Evolutionary conservation across 2,797 vertebrate genomes (phyloP).

Genomic region (Danio tinwini): DNA sequence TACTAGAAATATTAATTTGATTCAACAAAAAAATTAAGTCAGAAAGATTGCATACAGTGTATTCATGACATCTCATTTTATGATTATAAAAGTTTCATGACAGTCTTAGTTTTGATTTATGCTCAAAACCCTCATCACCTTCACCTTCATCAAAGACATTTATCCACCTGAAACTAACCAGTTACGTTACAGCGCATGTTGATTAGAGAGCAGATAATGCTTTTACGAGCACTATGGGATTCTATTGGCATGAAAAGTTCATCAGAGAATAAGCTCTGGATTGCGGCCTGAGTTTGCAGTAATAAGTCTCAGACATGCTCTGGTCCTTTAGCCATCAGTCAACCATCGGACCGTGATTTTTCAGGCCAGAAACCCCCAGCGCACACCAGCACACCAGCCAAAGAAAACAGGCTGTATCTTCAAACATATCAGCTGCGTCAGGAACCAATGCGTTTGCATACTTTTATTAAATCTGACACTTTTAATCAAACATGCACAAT

Average conservation of each 20-base stretch:
- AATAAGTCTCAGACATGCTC: conserved; percentile 61
- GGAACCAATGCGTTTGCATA: conserved; percentile 62
- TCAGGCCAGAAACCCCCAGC: conserved; percentile 50
- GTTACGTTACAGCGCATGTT: conserved; percentile 16
- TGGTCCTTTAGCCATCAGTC: conserved; percentile 51
- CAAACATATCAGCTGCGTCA: conserved; percentile 68
- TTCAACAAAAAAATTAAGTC: no score
- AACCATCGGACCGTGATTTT: conserved; percentile 65
- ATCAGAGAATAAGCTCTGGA: conserved; percentile 50
- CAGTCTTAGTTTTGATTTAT: neutral
- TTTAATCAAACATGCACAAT: conserved; percentile 67
- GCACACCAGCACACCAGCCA: conserved; percentile 56
- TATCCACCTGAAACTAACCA: conserved; percentile 30
- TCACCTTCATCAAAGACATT: conserved; percentile 10
- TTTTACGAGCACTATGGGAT: conserved; percentile 20
- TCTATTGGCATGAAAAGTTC: conserved; percentile 42
- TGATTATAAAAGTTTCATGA: no score
- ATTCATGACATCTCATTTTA: no score
- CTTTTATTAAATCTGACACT: conserved; percentile 72
- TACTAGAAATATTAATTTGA: no score
- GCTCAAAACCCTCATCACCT: conserved; percentile 10
- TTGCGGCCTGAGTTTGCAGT: conserved; percentile 56
- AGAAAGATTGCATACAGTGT: no score
- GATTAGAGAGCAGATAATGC: conserved; percentile 42
- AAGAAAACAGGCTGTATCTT: conserved; percentile 74